phyloP scores from a whole-genome alignment of 2,113 vertebrate species.

The Malaclemys terrapin region DNA sequence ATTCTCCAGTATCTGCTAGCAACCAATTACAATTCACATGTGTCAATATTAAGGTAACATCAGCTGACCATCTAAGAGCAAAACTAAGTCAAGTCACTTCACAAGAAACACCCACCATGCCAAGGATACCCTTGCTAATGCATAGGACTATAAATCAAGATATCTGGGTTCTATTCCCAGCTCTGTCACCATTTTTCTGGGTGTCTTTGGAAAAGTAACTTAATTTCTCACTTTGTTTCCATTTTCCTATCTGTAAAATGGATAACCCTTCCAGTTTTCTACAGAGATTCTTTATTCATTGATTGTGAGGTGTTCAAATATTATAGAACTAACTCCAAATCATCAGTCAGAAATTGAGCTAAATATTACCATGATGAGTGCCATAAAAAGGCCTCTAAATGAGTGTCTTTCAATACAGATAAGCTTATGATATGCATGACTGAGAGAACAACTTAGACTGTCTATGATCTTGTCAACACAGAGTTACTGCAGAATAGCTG shows the following conservation, averaged over 20 bases:
- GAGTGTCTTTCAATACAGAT: too few species aligned
- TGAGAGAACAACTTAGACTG: too few species aligned
- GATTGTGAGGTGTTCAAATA: too few species aligned
- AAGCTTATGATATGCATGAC: too few species aligned
- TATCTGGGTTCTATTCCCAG: neutral
- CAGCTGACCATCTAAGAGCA: neutral
- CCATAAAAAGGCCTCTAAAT: too few species aligned
- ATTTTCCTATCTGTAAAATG: neutral
- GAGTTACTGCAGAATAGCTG: too few species aligned
- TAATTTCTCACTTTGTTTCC: too few species aligned
- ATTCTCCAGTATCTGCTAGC: neutral
- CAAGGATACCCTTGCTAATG: neutral
- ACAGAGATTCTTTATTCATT: neutral
- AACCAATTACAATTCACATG: neutral
- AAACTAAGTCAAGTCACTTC: neutral
- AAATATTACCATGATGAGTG: too few species aligned
- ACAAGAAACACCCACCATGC: neutral
- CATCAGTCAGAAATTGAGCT: too few species aligned
- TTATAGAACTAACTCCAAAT: too few species aligned
- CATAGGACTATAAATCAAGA: too few species aligned
- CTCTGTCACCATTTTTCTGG: neutral
- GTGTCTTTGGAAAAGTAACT: neutral
- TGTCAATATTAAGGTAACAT: neutral
- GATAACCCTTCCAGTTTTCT: neutral
- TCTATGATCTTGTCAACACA: too few species aligned